phyloP scores from a whole-genome alignment of 2,113 vertebrate genomes.

The Callithrix jacchus region DNA sequence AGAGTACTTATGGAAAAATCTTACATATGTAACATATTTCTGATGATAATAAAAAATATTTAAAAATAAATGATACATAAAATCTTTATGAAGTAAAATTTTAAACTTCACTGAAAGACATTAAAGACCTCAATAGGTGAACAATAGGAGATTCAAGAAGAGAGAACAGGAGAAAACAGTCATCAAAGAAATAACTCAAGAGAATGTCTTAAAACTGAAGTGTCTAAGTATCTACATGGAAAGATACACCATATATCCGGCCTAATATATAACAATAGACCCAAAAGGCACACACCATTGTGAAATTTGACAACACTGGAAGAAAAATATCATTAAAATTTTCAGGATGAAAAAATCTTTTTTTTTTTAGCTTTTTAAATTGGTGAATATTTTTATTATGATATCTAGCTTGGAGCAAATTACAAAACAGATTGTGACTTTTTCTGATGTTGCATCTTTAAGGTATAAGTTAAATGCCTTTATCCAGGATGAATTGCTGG shows the following conservation, averaged over 20 bases:
- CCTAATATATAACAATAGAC: neutral
- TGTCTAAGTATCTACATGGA: neutral
- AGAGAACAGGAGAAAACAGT: neutral
- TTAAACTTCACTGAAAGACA: neutral
- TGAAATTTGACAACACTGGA: neutral
- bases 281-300: neutral
- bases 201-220: neutral
- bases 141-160: neutral
- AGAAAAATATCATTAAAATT: neutral
- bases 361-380: slow-evolving; percentile 42
- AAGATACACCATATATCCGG: neutral
- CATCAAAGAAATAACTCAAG: neutral
- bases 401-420: slow-evolving; percentile 72
- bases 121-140: neutral
- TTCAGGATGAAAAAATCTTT: neutral
- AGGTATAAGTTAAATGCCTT: slow-evolving; percentile 76
- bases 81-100: neutral
- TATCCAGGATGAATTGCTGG: slow-evolving; percentile 72
- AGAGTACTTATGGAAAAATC: neutral
- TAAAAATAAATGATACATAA: neutral
- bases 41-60: neutral
- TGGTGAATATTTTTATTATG: slow-evolving; percentile 75
- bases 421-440: slow-evolving; percentile 75
- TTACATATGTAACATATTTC: neutral
- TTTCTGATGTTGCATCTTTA: slow-evolving; percentile 72